phyloP scores from a whole-genome alignment of 1,140 invertebrate species.

The Pseudomyrmex sp. region DNA sequence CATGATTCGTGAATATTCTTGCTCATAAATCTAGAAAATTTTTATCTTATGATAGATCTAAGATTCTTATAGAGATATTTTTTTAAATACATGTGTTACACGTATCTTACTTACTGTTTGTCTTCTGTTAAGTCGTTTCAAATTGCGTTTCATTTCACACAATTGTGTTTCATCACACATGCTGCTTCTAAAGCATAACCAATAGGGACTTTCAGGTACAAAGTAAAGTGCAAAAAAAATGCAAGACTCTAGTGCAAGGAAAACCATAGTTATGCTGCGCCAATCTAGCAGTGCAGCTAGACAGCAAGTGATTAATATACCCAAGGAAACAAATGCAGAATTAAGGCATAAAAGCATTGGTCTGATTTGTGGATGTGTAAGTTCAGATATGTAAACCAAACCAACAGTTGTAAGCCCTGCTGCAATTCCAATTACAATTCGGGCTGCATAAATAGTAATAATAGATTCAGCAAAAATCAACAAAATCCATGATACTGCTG shows the following conservation, averaged over 20 bases:
- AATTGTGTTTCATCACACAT: slow-evolving; percentile 74
- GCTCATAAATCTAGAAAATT: slow-evolving; percentile 48
- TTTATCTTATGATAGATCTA: background rate
- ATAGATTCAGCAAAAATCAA: slow-evolving; percentile 22
- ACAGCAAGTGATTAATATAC: slow-evolving; percentile 86
- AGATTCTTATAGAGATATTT: background rate
- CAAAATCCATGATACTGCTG: slow-evolving; percentile 72
- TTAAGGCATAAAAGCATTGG: slow-evolving; percentile 86
- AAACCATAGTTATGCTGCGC: slow-evolving; percentile 77
- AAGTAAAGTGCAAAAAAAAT: slow-evolving; percentile 80
- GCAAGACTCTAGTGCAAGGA: slow-evolving; percentile 77
- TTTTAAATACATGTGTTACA: background rate
- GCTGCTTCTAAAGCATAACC: slow-evolving; percentile 83
- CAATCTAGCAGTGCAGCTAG: slow-evolving; percentile 80
- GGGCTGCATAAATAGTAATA: slow-evolving; percentile 33
- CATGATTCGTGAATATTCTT: slow-evolving; percentile 45
- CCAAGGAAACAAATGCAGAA: slow-evolving; percentile 86
- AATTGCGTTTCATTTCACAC: slow-evolving; percentile 13
- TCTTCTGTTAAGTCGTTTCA: slow-evolving; percentile 39
- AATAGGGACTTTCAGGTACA: slow-evolving; percentile 87
- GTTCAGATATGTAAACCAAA: slow-evolving; percentile 87
- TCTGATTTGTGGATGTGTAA: slow-evolving; percentile 85
- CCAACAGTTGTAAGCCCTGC: slow-evolving; percentile 20
- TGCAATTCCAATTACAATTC: slow-evolving; percentile 38
- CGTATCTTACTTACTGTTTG: slow-evolving; percentile 38